Base-by-base conservation (phyloP, 2,888 invertebrate species). In the Ceraclea dissimilis region DNA sequence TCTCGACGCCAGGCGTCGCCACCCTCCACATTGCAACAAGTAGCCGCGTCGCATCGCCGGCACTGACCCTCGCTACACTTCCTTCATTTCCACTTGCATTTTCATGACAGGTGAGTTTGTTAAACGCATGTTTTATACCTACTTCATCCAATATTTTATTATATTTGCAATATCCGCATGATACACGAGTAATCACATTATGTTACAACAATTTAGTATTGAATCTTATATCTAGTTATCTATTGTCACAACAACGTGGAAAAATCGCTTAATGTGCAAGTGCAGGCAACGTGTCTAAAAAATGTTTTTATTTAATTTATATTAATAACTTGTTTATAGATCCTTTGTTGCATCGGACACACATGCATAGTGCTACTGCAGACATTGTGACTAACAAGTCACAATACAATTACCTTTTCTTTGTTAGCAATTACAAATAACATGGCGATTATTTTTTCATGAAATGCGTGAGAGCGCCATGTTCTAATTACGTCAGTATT, bases 381-480 rank as follows among this genome's bases (percentile, higher is more conserved):
- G 13, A 39, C 13, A 26, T 26, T n/a, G 13, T 13, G 16, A 39
- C 4, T 13, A 16, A 39, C 13, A 4, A 8, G 5, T 16, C 39
- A 16, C 39, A 2, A 8, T 13, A 39, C 39, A n/a, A n/a, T 39
- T 39, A 20, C 2, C 31, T 13, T 18, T 57, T 39, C 54, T 54
- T 54, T 57, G 51, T 54, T 49, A 21, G 26, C 21, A 44, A 54
- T 46, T 8, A 39, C 57, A 54, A 54, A 59, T 61, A 54, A 61
- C 61, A 61, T 53, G 57, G 39, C 39, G 5, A 39, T 8, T 39
- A 16, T 39, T 31, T 49, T 56, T 57, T 57, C 49, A 70, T 56
- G 70, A 71, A 75, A 76, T 16, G 39, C 74, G 75, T 73, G 74
- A 69, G 71, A 69, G 71, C 73, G 74, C 75, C 77, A 73, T 77